Percentiles rank a stretch among this genome's conserved stretches.
phyloP scores from a whole-genome alignment of 2,113 vertebrate species.

The Corythoichthys haematopterus region DNA sequence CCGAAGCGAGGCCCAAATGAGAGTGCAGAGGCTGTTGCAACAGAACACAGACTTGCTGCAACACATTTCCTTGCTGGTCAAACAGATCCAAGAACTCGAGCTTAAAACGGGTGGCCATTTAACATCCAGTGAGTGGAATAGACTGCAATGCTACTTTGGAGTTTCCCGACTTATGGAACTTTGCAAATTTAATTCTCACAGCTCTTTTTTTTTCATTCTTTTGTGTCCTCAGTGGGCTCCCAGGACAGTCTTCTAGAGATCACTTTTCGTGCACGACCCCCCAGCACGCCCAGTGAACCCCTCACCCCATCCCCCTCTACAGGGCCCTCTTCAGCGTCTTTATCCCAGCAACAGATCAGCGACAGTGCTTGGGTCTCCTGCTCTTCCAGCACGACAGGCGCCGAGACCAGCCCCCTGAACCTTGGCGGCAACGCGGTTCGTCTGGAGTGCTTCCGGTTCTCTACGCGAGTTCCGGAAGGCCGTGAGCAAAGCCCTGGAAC shows the following conservation, averaged over 20 bases:
- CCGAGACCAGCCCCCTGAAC: conserved; percentile 72
- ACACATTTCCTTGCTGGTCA: conserved; percentile 91
- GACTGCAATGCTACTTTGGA: background rate
- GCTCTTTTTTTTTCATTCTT: too few relatives aligned
- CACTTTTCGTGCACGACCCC: conserved; percentile 83
- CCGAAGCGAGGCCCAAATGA: conserved; percentile 84
- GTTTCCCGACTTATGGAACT: too few relatives aligned
- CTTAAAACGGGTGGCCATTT: conserved; percentile 78
- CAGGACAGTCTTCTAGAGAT: conserved; percentile 97
- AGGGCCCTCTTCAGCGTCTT: conserved; percentile 41
- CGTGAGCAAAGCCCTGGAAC: conserved; percentile 54
- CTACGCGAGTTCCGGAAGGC: conserved; percentile 48
- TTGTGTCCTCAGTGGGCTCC: conserved; percentile 78
- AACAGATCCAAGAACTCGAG: conserved; percentile 95
- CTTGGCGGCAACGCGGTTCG: conserved; percentile 78
- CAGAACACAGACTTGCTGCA: conserved; percentile 95
- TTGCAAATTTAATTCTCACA: too few relatives aligned
- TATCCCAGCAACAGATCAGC: conserved; percentile 53
- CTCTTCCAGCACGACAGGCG: conserved; percentile 37
- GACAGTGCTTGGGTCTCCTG: conserved; percentile 58
- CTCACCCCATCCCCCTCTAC: conserved; percentile 73
- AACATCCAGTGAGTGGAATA: conserved; percentile 77
- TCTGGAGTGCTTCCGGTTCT: conserved; percentile 86
- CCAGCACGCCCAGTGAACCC: conserved; percentile 71
- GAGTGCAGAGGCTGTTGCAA: conserved; percentile 89